Conservation (phyloP, 2,888 invertebrate species). For the Morpho achilles region DNA sequence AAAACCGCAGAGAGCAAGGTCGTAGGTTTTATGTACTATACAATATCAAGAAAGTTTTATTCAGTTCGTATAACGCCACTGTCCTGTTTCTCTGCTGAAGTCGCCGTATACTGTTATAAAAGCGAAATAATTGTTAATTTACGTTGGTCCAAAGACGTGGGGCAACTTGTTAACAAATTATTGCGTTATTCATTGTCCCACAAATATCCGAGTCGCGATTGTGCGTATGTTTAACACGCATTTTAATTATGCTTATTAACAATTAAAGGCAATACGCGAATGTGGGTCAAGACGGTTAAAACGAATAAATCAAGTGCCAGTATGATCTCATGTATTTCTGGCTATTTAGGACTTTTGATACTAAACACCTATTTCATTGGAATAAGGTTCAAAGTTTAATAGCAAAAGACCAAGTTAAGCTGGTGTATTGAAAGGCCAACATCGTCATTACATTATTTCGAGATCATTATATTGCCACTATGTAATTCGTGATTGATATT, state of each 20-base stretch:
- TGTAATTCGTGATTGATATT: conserved; percentile 58
- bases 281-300: conserved; percentile 75
- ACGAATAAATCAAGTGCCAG: conserved; percentile 72
- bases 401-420: conserved; percentile 31
- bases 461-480: conserved; percentile 63
- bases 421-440: conserved; percentile 49
- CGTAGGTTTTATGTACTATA: too few relatives aligned
- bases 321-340: conserved; percentile 66
- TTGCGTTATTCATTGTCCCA: conserved; percentile 11
- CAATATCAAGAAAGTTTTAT: too few relatives aligned
- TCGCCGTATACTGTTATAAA: too few relatives aligned
- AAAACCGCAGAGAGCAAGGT: too few relatives aligned
- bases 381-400: conserved; percentile 37
- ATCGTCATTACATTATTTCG: conserved; percentile 68
- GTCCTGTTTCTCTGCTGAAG: too few relatives aligned
- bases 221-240: conserved; percentile 62
- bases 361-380: conserved; percentile 35
- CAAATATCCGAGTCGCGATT: conserved; percentile 21
- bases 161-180: neutral
- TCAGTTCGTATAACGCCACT: too few relatives aligned
- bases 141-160: too few relatives aligned
- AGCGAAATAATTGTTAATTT: too few relatives aligned
- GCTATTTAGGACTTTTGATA: conserved; percentile 29
- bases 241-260: conserved; percentile 78
- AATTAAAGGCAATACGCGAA: conserved; percentile 75